Base-by-base conservation (phyloP, 2,797 vertebrate genomes). In the Poecilia picta region DNA sequence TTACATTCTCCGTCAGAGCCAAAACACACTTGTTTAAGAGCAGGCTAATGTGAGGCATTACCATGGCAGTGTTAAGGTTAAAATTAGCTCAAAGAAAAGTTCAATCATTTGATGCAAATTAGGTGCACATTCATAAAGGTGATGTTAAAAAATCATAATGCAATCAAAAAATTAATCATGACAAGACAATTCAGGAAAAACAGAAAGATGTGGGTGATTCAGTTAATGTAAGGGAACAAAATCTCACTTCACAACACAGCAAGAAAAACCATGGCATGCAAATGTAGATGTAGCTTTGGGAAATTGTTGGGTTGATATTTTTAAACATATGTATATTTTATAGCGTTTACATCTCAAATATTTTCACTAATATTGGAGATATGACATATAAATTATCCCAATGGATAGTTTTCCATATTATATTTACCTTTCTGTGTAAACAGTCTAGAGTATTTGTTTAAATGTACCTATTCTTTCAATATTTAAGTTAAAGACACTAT, bases 201-300 rank as follows among this genome's bases (percentile, higher is more conserved):
- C 89, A 72, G 76, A 82, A 84, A 86, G 81, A 92, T 88, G 83
- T 31, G 28, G 64, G 92, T 91, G 85, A 89, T 84, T 87, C 53
- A 86, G 86, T 93, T 93, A 92, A 96, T 96, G 94, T 94, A 96
- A 94, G 95, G 93, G 93, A 93, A 94, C 92, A 94, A 94, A 93
- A 94, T 81, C 85, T 94, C 90, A 91, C 89, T 93, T 94, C 92
- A 95, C 90, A 94, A 90, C 93, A 95, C 87, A 92, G 87, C 90
- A 94, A 88, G 82, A 88, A 94, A 94, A 94, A 89, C 81, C 88
- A 90, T 79, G 92, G 91, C 94, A 95, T 94, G 94, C 93, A 85
- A 76, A 88, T 92, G 87, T 91, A 91, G 90, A 91, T 91, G 84
- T 75, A 81, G 36, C 57, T 46, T 33, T 57, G 0, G 49, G 31